These are phyloP conservation scores for Andrena flavipes DNA, from an alignment of 2,888 invertebrate genomes.

Conservation along the genomic window DNA sequence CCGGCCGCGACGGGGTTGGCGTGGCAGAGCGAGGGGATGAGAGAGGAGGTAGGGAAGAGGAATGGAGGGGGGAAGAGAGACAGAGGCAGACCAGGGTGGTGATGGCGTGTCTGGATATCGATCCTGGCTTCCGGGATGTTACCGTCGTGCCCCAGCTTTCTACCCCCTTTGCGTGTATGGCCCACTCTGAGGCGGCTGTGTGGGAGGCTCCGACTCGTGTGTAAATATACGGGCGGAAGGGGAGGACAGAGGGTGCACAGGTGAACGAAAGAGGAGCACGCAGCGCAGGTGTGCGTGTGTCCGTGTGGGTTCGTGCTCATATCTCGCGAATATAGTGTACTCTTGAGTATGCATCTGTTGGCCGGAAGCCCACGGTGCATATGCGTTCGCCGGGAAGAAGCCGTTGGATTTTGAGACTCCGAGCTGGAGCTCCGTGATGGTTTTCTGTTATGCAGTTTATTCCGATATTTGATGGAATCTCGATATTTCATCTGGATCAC, in stretches of 20 bases:
- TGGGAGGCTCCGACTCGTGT: slow-evolving; percentile 6
- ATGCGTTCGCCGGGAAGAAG: neutral
- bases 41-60: slow-evolving; percentile 25
- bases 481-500: too few species aligned
- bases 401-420: neutral
- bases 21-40: slow-evolving; percentile 16
- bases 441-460: neutral
- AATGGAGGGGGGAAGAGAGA: slow-evolving; percentile 33
- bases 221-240: slow-evolving; percentile 11
- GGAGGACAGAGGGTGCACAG: slow-evolving; percentile 25
- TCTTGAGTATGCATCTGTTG: neutral
- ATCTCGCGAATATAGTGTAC: neutral
- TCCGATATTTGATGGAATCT: too few species aligned
- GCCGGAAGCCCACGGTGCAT: neutral
- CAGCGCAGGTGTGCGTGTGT: neutral
- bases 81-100: slow-evolving; percentile 65
- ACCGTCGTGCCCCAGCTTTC: slow-evolving; percentile 75
- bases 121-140: slow-evolving; percentile 78
- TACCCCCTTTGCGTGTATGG: slow-evolving; percentile 26
- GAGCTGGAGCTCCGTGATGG: neutral
- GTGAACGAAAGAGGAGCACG: slow-evolving; percentile 21
- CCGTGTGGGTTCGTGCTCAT: neutral
- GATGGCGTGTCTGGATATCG: slow-evolving; percentile 81
- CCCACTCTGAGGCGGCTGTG: slow-evolving; percentile 11
- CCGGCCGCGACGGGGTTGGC: slow-evolving; percentile 22